A percentile compares a stretch with the other conserved stretches of the same genome.
phyloP scores from a whole-genome alignment of 2,113 vertebrate species.

The Anhinga anhinga region DNA sequence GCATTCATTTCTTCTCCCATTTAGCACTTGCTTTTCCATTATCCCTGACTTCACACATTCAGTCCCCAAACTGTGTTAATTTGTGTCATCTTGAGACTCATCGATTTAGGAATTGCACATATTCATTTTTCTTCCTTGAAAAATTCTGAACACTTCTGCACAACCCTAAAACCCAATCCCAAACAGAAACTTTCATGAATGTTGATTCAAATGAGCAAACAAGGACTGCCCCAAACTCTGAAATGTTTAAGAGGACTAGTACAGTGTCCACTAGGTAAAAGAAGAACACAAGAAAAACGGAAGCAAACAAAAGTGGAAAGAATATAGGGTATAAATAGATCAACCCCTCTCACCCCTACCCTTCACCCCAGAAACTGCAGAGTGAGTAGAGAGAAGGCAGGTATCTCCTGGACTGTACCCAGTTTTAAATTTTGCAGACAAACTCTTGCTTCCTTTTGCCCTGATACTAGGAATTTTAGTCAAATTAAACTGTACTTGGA shows the following conservation, averaged over 20 bases:
- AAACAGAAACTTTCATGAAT: not conserved
- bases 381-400: not conserved
- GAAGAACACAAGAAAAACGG: not conserved
- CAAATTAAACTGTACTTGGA: not conserved
- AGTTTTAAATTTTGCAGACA: not conserved
- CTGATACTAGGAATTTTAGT: not conserved
- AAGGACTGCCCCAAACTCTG: not conserved
- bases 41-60: not conserved
- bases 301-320: not conserved
- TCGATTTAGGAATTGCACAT: not conserved
- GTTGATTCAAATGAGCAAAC: not conserved
- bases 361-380: not conserved
- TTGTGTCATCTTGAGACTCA: not conserved
- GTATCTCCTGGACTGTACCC: not conserved
- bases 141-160: not conserved
- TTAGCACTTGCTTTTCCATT: not conserved
- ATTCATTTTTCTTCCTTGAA: not conserved
- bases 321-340: not conserved
- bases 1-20: not conserved
- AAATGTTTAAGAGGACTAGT: not conserved
- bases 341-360: not conserved
- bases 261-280: not conserved
- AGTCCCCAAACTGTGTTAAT: not conserved
- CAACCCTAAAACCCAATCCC: not conserved
- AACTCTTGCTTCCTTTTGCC: not conserved